Evolutionary conservation across 2,888 invertebrate genomes (phyloP).

Genomic region (Hesperia comma): DNA sequence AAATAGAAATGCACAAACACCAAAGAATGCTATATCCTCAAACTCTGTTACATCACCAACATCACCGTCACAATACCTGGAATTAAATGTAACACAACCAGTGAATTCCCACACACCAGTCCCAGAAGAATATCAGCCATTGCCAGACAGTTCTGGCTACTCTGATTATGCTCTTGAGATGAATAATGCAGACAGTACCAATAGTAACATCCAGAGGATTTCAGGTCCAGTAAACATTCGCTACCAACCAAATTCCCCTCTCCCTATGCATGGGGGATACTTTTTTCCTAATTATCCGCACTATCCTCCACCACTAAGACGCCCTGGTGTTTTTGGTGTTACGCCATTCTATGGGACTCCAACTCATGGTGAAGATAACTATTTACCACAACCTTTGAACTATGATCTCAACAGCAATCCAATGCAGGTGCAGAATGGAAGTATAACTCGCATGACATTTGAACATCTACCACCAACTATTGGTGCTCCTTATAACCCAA

Average conservation of each 20-base stretch:
- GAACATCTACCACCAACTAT: slow-evolving; percentile 49
- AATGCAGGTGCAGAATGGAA: slow-evolving; percentile 49
- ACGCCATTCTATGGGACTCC: slow-evolving; percentile 49
- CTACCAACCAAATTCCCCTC: slow-evolving; percentile 70
- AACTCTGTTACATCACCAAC: slow-evolving; percentile 71
- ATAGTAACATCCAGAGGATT: slow-evolving; percentile 53
- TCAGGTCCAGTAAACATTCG: slow-evolving; percentile 64
- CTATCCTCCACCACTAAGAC: slow-evolving; percentile 52
- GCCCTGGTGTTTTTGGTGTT: slow-evolving; percentile 56
- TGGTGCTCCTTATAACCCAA: slow-evolving; percentile 46
- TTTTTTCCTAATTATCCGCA: slow-evolving; percentile 64
- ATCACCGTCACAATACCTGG: slow-evolving; percentile 63
- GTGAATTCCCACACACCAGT: slow-evolving; percentile 71
- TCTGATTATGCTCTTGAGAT: slow-evolving; percentile 61
- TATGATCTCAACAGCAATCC: slow-evolving; percentile 56
- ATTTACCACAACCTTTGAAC: slow-evolving; percentile 56
- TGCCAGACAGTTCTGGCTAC: slow-evolving; percentile 76
- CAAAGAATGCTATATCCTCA: slow-evolving; percentile 54
- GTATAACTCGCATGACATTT: slow-evolving; percentile 50
- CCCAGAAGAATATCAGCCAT: slow-evolving; percentile 77
- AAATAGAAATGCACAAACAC: slow-evolving; percentile 50
- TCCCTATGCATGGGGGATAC: slow-evolving; percentile 55
- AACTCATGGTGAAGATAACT: slow-evolving; percentile 57
- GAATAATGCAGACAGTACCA: slow-evolving; percentile 55
- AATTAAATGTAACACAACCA: slow-evolving; percentile 63